A percentile compares a stretch with the other conserved stretches of the same genome.
Evolutionary conservation across 2,888 invertebrate species (phyloP).

Genomic region (Neuroscelio doddi): DNA sequence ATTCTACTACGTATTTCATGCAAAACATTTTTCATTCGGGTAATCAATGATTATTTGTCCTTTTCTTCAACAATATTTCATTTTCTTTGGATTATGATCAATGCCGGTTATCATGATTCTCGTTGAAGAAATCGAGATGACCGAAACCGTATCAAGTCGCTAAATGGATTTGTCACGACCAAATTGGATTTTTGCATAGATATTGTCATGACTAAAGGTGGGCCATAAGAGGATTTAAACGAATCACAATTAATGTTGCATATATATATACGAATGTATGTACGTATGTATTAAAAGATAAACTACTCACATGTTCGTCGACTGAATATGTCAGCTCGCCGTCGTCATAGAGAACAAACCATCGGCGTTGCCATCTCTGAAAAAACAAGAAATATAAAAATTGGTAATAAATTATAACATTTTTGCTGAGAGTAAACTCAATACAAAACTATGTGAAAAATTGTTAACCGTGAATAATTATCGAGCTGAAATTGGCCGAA

Average conservation of each 20-base stretch:
- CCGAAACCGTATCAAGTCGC: conserved; percentile 50
- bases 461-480: too few species aligned
- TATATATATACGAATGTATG: background rate
- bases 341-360: conserved; percentile 98
- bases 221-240: conserved; percentile 37
- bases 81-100: too few species aligned
- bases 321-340: conserved; percentile 97
- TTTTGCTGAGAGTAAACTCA: too few species aligned
- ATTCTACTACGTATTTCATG: conserved; percentile 11
- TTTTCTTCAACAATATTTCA: too few species aligned
- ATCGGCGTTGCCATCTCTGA: conserved; percentile 98
- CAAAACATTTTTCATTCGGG: too few species aligned
- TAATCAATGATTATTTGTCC: too few species aligned
- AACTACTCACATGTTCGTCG: conserved; percentile 98
- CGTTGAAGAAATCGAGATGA: too few species aligned
- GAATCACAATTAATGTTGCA: conserved; percentile 27
- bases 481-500: too few species aligned
- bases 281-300: background rate
- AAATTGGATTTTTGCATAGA: conserved; percentile 48
- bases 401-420: background rate
- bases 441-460: too few species aligned
- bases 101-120: too few species aligned
- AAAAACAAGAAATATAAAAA: conserved; percentile 36
- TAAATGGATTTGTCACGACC: conserved; percentile 57
- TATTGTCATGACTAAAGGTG: too few species aligned